phyloP scores from a whole-genome alignment of 2,113 vertebrate species.

The Podiceps cristatus region DNA sequence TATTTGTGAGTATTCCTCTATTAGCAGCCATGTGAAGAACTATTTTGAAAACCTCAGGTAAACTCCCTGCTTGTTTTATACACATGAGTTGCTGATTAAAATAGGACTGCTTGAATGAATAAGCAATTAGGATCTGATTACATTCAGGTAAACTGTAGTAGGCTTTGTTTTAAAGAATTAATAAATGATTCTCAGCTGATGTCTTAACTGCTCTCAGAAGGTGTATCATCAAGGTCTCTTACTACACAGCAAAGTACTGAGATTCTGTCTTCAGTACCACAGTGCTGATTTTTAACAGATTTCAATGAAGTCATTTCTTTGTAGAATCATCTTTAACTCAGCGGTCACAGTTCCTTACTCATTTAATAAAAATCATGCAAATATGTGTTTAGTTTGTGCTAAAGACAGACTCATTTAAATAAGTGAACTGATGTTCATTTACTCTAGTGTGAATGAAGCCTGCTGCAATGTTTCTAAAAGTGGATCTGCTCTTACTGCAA shows the following conservation, averaged over 20 bases:
- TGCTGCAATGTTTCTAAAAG: slow-evolving; percentile 26
- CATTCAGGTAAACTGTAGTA: slow-evolving; percentile 41
- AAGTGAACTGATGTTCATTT: slow-evolving; percentile 29
- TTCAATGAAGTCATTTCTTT: neutral
- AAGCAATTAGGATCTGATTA: slow-evolving; percentile 64
- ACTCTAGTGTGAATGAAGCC: slow-evolving; percentile 27
- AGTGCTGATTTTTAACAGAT: slow-evolving; percentile 29
- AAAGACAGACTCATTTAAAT: slow-evolving; percentile 55
- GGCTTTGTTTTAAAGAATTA: slow-evolving; percentile 41
- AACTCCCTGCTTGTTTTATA: slow-evolving; percentile 61
- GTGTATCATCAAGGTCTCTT: neutral
- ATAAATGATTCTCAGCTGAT: slow-evolving; percentile 23
- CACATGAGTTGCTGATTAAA: slow-evolving; percentile 50
- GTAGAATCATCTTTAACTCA: neutral
- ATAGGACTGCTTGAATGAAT: slow-evolving; percentile 63
- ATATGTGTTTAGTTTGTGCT: slow-evolving; percentile 18
- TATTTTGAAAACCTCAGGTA: slow-evolving; percentile 41
- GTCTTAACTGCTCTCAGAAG: slow-evolving; percentile 12
- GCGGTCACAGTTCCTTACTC: slow-evolving; percentile 29
- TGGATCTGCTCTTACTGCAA: neutral
- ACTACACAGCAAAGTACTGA: neutral
- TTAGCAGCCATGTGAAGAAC: neutral
- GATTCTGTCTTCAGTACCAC: neutral
- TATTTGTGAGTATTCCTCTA: neutral
- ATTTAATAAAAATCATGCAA: slow-evolving; percentile 64